Base-by-base conservation (phyloP, 2,797 vertebrate species). In the Garrulus glandarius region DNA sequence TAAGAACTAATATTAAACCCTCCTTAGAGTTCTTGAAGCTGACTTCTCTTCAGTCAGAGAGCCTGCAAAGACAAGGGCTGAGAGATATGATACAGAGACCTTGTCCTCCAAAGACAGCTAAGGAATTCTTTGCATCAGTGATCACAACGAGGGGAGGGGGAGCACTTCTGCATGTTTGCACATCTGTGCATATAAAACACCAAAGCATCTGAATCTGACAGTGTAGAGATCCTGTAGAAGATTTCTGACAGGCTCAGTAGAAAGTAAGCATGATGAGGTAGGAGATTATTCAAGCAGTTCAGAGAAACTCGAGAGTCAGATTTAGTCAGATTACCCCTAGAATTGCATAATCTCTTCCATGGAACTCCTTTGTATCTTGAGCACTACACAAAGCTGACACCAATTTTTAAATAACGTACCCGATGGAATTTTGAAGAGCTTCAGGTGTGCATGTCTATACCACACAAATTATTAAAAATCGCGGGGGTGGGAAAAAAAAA, bases 1-100 rank as follows among this genome's bases (percentile, higher is more conserved):
- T 27, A 24, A 50, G 27, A 64, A 43, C 15, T 20, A 74, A 43
- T 34, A 65, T 13, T n/a, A 86, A 50, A 70, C 36, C 22, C 15
- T 71, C 23, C 64, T 34, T 30, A 26, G 21, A 41, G 30, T 11
- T 78, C 21, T 22, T 63, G 14, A 32, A 34, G 10, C 26, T 55
- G 30, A 27, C 21, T 18, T 41, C 6, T 55, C 34, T 26, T 55
- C 3, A 0, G 13, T 9, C 52, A 41, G n/a, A 69, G 4, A 74
- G 8, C 7, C 63, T 44, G 26, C 34, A 72, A 52, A 81, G 15
- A 53, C 10, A 19, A 70, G 37, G 9, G 14, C 41, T 65, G 41
- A 37, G 3, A 68, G 24, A 19, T 3, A 8, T 0, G 0, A 19
- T 23, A 23, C 1, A 32, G 34, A 77, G 15, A 84, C 8, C 5